Conservation (phyloP, 2,888 invertebrate species). For the Podotricha telesiphe region DNA sequence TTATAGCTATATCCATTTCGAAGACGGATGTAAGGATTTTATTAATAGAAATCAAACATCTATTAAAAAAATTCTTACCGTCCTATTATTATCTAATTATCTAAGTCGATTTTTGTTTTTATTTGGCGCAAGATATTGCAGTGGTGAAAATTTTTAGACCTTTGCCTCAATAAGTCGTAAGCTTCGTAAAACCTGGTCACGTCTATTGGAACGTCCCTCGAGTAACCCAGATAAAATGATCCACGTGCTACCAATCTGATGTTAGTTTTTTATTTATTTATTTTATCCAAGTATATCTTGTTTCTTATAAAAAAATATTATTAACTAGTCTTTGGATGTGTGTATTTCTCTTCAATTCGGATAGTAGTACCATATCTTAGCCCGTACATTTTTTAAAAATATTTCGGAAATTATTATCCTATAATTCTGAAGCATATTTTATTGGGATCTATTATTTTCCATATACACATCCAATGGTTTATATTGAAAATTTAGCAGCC, state of each 20-base stretch:
- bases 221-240: conserved; percentile 56
- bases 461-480: too few species aligned
- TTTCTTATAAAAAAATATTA: background rate
- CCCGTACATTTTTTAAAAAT: too few species aligned
- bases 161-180: conserved; percentile 62
- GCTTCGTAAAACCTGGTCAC: conserved; percentile 64
- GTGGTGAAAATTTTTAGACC: conserved; percentile 44
- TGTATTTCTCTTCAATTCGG: too few species aligned
- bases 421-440: too few species aligned
- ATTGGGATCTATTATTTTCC: too few species aligned
- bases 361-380: too few species aligned
- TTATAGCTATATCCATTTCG: too few species aligned
- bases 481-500: too few species aligned
- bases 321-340: background rate
- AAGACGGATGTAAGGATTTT: too few species aligned
- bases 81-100: background rate
- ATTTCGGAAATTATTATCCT: too few species aligned
- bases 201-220: conserved; percentile 53
- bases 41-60: too few species aligned
- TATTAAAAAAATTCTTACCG: too few species aligned
- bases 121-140: conserved; percentile 3
- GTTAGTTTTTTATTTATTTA: conserved; percentile 23
- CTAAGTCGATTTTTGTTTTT: background rate
- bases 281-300: background rate
- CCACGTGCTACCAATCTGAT: conserved; percentile 54